Base-by-base conservation (phyloP, 2,113 vertebrate species). In the Hystrix cristata region DNA sequence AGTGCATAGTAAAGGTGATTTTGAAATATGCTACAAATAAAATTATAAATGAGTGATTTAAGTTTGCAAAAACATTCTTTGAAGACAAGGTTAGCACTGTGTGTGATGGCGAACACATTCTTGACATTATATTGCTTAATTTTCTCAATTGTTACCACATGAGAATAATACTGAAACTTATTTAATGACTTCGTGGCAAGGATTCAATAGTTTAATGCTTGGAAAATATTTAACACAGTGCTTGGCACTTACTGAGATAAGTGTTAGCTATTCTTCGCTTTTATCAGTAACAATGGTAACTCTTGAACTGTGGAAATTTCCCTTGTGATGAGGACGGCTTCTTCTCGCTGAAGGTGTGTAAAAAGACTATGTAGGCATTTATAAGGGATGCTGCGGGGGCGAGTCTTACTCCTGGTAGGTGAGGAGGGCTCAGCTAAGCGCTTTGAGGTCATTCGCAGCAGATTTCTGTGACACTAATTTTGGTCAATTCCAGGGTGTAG, bases 171-270 rank as follows among this genome's bases (percentile, higher is more conserved):
- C 12, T 38, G 55, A 78, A 78, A 71, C 67, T 21, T 82, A 65
- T 79, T 95, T 95, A 92, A 79, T 90, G 72, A 55, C 12, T 82
- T 67, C 86, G 48, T 76, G 82, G 76, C 85, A 97, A 94, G 7
- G 82, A 86, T 93, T 97, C 80, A 85, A n/a, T 38, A 10, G 6
- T 87, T 94, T 38, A 60, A 55, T 92, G 21, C 71, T 69, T 90
- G 95, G 97, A 92, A 96, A 97, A 38, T 86, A 85, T 97, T 97
- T 59, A 78, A 27, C 64, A 25, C 29, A 78, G 12, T 71, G 76
- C 55, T 71, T 57, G 78, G 76, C 48, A 88, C 51, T 29, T 57
- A 71, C 9, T 79, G 79, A 78, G 15, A 46, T 80, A 90, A 89
- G 80, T 74, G 51, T 29, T 84, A 87, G 38, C 79, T 95, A 62